Percentiles rank a stretch among this genome's conserved stretches.
Evolutionary conservation across 2,797 vertebrate species (phyloP).

Genomic region (Siniperca undulata): DNA sequence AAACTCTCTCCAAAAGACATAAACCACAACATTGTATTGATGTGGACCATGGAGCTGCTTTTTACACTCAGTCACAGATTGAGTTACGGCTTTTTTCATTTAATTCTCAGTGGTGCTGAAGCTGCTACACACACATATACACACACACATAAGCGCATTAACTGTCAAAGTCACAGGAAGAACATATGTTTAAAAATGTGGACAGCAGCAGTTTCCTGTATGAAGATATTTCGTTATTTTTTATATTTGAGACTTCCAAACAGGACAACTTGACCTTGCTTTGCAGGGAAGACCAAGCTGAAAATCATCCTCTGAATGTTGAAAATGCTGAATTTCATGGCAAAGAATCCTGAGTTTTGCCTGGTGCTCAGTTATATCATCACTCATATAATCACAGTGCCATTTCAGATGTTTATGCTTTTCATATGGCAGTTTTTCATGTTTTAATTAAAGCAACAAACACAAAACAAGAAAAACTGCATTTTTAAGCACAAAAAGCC

Average conservation of each 20-base stretch:
- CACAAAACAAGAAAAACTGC: background rate
- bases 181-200: conserved; percentile 20
- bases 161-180: background rate
- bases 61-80: background rate
- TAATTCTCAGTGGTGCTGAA: background rate
- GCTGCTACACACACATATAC: background rate
- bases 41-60: background rate
- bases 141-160: background rate
- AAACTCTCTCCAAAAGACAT: background rate
- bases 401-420: background rate
- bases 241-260: conserved; percentile 22
- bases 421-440: background rate
- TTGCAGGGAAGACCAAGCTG: conserved; percentile 34
- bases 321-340: conserved; percentile 1
- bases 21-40: conserved; percentile 5
- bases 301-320: conserved; percentile 29
- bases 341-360: background rate
- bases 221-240: background rate
- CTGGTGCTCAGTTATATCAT: background rate
- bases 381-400: background rate
- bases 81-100: background rate
- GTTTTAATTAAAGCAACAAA: conserved; percentile 12
- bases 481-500: background rate
- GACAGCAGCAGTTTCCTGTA: conserved; percentile 18
- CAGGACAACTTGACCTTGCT: conserved; percentile 18